Percentiles rank a stretch among this genome's conserved stretches.
These are phyloP conservation scores for Dynastes tityus DNA, from an alignment of 2,888 invertebrate genomes.

Conservation along the genomic window DNA sequence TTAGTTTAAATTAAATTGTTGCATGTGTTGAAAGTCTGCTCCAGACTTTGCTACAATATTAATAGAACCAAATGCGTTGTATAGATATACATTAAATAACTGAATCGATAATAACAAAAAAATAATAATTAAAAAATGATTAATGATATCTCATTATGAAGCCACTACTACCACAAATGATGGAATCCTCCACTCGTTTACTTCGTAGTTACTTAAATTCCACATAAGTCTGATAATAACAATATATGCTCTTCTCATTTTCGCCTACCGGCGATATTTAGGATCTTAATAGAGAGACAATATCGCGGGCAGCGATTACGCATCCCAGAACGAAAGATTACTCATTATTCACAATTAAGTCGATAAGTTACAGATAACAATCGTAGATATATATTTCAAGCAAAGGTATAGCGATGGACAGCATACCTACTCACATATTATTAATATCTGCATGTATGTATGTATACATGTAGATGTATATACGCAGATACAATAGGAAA, in stretches of 20 bases:
- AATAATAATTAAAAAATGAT: too few relatives aligned
- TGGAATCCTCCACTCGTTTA: background rate
- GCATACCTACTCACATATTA: background rate
- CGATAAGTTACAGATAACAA: background rate
- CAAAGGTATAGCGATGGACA: too few relatives aligned
- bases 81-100: too few relatives aligned
- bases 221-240: background rate
- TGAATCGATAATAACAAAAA: too few relatives aligned
- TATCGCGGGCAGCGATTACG: background rate
- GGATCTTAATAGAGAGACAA: too few relatives aligned
- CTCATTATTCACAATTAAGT: background rate
- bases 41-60: too few relatives aligned
- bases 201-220: background rate
- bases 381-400: slow-evolving; percentile 5
- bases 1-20: too few relatives aligned
- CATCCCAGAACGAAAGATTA: background rate
- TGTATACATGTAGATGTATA: slow-evolving; percentile 2
- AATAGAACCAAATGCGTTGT: too few relatives aligned
- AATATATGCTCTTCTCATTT: background rate
- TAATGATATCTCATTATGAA: too few relatives aligned
- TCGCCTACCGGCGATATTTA: background rate
- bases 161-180: background rate
- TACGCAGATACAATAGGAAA: slow-evolving; percentile 6
- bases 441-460: background rate
- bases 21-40: too few relatives aligned